phyloP scores from a whole-genome alignment of 2,888 invertebrate genomes.

The Plebejus argus region DNA sequence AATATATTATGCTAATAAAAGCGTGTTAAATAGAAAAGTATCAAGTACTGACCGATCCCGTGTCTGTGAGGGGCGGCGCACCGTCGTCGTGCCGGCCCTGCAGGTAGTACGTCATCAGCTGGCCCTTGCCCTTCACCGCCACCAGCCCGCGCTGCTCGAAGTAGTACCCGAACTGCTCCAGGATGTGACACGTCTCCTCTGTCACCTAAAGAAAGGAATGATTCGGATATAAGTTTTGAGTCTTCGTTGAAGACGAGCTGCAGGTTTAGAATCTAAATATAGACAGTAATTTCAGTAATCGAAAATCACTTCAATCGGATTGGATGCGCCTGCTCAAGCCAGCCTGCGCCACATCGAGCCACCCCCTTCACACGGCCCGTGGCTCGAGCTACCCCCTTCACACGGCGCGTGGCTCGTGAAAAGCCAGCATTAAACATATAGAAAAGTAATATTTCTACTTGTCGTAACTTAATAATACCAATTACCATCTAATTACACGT shows the following conservation, averaged over 20 bases:
- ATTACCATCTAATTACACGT: background rate
- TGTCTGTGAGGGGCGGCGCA: conserved; percentile 44
- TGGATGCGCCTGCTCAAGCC: too few species aligned
- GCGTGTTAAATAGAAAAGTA: background rate
- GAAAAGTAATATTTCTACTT: background rate
- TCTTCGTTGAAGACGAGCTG: background rate
- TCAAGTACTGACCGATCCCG: conserved; percentile 49
- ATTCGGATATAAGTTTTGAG: background rate
- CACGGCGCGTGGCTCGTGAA: too few species aligned
- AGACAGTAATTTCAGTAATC: too few species aligned
- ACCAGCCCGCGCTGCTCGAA: conserved; percentile 97
- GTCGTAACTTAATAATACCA: background rate
- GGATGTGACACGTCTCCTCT: conserved; percentile 94
- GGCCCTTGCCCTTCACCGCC: conserved; percentile 98
- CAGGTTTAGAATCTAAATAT: too few species aligned
- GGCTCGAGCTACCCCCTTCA: too few species aligned
- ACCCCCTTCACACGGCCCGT: too few species aligned
- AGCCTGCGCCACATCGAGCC: too few species aligned
- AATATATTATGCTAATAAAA: too few species aligned
- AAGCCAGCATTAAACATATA: background rate
- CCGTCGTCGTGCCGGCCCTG: conserved; percentile 70
- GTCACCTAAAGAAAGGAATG: conserved; percentile 85
- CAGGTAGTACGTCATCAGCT: conserved; percentile 96
- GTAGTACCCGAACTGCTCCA: conserved; percentile 93
- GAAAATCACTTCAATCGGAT: too few species aligned